Conservation (phyloP, 2,888 invertebrate genomes). For the Adela reaumurella region DNA sequence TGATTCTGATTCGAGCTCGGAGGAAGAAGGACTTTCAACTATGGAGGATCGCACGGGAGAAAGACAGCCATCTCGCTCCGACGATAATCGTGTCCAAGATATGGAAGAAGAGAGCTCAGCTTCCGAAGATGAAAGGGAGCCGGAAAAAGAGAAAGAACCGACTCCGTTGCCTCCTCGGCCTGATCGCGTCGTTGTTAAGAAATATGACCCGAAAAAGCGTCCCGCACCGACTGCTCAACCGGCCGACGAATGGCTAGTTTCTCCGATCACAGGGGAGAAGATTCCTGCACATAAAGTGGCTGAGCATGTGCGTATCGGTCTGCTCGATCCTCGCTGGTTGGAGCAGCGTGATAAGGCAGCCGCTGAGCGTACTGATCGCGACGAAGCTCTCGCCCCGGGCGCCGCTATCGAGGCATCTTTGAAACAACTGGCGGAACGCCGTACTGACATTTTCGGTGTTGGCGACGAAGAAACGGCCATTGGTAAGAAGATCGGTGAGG, state of each 20-base stretch:
- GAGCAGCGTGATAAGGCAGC: conserved; percentile 93
- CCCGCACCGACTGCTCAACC: conserved; percentile 60
- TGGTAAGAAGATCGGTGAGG: conserved; percentile 96
- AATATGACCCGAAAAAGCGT: conserved; percentile 86
- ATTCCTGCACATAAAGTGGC: conserved; percentile 97
- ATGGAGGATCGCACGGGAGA: conserved; percentile 63
- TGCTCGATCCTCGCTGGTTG: conserved; percentile 96
- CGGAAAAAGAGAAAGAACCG: conserved; percentile 34
- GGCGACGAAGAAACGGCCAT: conserved; percentile 99
- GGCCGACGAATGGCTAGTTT: conserved; percentile 87
- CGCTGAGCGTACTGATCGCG: conserved; percentile 88
- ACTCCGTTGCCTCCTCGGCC: conserved; percentile 83
- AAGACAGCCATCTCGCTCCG: conserved; percentile 36
- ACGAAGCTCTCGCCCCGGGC: conserved; percentile 54
- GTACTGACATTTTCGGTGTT: conserved; percentile 99
- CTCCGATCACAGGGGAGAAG: conserved; percentile 96
- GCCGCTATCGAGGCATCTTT: conserved; percentile 95
- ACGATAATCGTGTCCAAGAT: conserved; percentile 68
- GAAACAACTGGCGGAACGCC: conserved; percentile 93
- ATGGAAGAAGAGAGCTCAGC: conserved; percentile 85
- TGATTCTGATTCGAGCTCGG: conserved; percentile 62
- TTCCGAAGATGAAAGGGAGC: conserved; percentile 43
- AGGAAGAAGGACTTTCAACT: conserved; percentile 55
- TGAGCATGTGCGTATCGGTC: conserved; percentile 95
- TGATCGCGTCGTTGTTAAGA: conserved; percentile 92